Evolutionary conservation across 2,888 invertebrate species (phyloP).

Genomic region (Drosophila rubida): DNA sequence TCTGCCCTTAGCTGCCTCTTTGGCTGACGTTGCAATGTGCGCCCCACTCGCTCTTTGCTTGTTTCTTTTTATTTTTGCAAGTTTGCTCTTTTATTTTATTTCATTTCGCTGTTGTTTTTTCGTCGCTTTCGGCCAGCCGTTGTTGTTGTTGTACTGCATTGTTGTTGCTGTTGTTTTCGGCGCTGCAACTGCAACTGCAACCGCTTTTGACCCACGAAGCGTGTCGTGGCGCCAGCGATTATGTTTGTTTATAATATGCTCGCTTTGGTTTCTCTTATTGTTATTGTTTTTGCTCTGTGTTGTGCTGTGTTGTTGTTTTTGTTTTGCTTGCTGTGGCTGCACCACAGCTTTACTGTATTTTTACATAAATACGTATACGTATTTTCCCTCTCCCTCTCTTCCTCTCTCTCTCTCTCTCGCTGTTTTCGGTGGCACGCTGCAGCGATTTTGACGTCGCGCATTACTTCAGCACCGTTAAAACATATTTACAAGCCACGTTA

Average conservation of each 20-base stretch:
- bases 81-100: constrained; percentile 20
- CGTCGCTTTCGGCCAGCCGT: constrained; percentile 44
- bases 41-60: constrained; percentile 18
- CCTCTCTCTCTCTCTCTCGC: not conserved
- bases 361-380: constrained; percentile 16
- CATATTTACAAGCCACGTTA: constrained; percentile 78
- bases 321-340: constrained; percentile 46
- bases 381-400: not conserved
- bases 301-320: constrained; percentile 43
- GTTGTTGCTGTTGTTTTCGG: constrained; percentile 24
- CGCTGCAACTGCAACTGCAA: constrained; percentile 72
- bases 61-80: constrained; percentile 23
- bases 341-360: constrained; percentile 63
- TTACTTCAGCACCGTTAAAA: constrained; percentile 80
- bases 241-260: constrained; percentile 76
- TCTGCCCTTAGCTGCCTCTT: constrained; percentile 17
- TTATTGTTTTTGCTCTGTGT: too few relatives aligned
- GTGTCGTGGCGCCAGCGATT: constrained; percentile 81
- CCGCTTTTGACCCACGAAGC: constrained; percentile 80
- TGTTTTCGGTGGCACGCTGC: constrained; percentile 68
- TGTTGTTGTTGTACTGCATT: constrained; percentile 30
- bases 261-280: constrained; percentile 55
- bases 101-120: constrained; percentile 18
- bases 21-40: constrained; percentile 69
- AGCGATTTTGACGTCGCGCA: constrained; percentile 72